Evolutionary conservation across 2,797 vertebrate species (phyloP).

Genomic region (Acomys russatus): DNA sequence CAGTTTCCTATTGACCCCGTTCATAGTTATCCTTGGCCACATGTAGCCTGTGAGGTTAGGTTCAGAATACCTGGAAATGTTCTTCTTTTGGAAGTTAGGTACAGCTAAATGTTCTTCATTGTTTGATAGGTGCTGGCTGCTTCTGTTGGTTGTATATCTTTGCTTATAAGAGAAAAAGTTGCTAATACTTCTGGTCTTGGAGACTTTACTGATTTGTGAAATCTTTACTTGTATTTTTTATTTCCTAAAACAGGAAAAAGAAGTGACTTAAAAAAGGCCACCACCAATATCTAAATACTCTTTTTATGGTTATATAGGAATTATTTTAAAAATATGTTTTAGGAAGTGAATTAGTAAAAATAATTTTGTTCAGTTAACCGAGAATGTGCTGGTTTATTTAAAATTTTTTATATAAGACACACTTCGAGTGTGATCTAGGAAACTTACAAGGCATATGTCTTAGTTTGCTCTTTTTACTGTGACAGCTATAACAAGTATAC

Average conservation of each 20-base stretch:
- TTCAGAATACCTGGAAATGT: background rate
- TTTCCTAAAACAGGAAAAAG: background rate
- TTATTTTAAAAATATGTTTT: background rate
- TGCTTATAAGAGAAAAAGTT: slow-evolving; percentile 6
- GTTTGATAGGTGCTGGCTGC: background rate
- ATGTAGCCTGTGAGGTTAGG: background rate
- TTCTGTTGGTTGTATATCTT: background rate
- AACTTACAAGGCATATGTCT: background rate
- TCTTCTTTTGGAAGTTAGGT: slow-evolving; percentile 41
- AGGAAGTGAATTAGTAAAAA: slow-evolving; percentile 18
- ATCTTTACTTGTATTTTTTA: background rate
- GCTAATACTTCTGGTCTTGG: background rate
- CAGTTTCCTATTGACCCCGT: too few relatives aligned
- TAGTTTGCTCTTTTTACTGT: background rate
- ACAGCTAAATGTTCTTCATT: background rate
- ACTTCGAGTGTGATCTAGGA: background rate
- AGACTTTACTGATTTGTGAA: slow-evolving; percentile 36
- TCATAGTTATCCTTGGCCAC: background rate
- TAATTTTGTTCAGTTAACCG: background rate
- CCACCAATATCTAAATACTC: background rate
- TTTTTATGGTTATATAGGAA: slow-evolving; percentile 30
- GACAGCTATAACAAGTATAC: background rate
- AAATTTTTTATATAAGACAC: slow-evolving; percentile 5
- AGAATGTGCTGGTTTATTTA: background rate
- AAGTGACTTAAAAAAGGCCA: slow-evolving; percentile 6